Percentiles rank a stretch among this genome's conserved stretches.
phyloP scores from a whole-genome alignment of 2,113 vertebrate species.

The Chelonoidis abingdonii region DNA sequence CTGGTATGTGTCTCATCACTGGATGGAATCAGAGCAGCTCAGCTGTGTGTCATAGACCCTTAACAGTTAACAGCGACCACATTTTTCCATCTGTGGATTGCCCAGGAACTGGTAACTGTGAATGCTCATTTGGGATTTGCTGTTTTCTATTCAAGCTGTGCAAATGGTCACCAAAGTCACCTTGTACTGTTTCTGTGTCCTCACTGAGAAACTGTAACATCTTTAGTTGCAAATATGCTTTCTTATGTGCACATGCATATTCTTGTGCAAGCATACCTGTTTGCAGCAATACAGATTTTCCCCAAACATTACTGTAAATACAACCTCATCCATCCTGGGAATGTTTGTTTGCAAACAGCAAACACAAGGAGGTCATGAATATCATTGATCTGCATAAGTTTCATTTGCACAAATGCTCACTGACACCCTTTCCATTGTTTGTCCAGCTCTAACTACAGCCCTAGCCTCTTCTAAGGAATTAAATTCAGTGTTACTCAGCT shows the following conservation, averaged over 20 bases:
- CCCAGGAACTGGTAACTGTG: neutral
- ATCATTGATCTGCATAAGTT: neutral
- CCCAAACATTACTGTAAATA: constrained; percentile 1
- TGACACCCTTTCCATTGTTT: neutral
- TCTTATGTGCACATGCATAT: neutral
- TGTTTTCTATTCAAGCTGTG: neutral
- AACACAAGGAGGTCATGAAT: neutral
- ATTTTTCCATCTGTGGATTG: neutral
- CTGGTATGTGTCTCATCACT: neutral
- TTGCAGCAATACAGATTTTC: neutral
- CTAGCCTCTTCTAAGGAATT: neutral
- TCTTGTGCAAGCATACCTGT: neutral
- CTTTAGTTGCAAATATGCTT: constrained; percentile 16
- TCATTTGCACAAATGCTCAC: neutral
- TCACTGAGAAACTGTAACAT: neutral
- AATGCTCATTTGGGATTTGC: neutral
- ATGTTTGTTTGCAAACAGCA: neutral
- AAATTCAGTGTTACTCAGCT: neutral
- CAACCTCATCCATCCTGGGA: neutral
- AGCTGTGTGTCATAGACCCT: neutral
- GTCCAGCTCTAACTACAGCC: neutral
- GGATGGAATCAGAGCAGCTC: neutral
- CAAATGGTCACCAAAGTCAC: neutral
- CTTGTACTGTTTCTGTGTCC: neutral
- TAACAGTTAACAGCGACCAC: neutral